These are phyloP conservation scores for Bombus consobrinus DNA, from an alignment of 1,140 invertebrate species.

Conservation along the genomic window DNA sequence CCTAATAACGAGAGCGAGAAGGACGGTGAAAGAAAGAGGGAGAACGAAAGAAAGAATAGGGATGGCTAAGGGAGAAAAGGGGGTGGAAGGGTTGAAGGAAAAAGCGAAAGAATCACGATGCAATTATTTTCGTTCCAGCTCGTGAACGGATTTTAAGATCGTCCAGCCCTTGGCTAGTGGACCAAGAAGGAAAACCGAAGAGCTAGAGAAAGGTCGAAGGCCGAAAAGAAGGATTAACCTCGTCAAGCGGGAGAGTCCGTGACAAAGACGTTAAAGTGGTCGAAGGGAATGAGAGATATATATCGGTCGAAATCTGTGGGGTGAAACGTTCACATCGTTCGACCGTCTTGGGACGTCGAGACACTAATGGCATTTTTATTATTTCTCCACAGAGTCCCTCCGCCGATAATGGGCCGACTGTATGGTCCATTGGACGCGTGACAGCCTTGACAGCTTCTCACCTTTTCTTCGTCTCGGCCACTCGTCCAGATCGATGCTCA, in stretches of 20 bases:
- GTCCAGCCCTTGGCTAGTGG: conserved; percentile 43
- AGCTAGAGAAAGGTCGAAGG: conserved; percentile 56
- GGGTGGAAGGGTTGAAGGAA: conserved; percentile 42
- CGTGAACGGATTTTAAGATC: conserved; percentile 70
- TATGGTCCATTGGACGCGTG: conserved; percentile 81
- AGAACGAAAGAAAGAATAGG: background rate
- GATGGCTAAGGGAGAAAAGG: background rate
- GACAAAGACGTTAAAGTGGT: conserved; percentile 74
- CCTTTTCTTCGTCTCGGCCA: conserved; percentile 52
- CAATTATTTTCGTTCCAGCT: conserved; percentile 78
- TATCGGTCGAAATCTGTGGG: conserved; percentile 63
- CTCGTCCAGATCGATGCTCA: conserved; percentile 19
- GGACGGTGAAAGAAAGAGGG: background rate
- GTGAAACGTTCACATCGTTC: conserved; percentile 64
- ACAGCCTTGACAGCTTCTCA: conserved; percentile 77
- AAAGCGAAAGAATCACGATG: conserved; percentile 71
- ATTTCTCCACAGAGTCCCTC: conserved; percentile 73
- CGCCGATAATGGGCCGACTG: conserved; percentile 70
- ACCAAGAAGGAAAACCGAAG: conserved; percentile 53
- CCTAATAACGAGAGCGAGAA: background rate
- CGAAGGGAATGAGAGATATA: conserved; percentile 64
- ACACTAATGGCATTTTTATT: conserved; percentile 83
- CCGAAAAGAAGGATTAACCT: conserved; percentile 76
- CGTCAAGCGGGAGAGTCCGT: conserved; percentile 76
- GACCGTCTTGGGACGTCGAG: conserved; percentile 61